Evolutionary conservation across 2,113 vertebrate genomes (phyloP), one percentile per base, ranked within the genome.

Genomic region (Cynopterus brachyotis): DNA sequence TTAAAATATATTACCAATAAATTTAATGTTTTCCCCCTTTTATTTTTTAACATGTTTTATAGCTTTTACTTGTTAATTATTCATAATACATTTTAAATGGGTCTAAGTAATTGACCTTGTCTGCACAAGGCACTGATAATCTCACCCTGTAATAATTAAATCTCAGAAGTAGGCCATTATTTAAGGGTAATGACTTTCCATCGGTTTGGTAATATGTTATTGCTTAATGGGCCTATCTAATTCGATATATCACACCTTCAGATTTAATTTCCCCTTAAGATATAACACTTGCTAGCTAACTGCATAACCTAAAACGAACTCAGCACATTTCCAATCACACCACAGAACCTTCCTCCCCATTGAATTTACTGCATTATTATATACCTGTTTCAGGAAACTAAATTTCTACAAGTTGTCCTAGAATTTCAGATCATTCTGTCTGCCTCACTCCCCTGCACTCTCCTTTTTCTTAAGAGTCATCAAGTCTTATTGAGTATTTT

Each of bases 41-140:
- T 98, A 98, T 97, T 96, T 96, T 95, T 96, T 96, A 98, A 96
- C 90, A 96, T 95, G 93, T 97, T 97, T 98, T 97, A 98, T 82
- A 98, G 84, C 95, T 98, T 98, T 98, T 97, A 42, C 70, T 57
- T 92, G 97, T 98, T 97, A 98, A 98, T 98, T 98, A 98, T 98
- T 98, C 97, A 98, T 98, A 98, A 98, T 95, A 96, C 94, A 98
- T 97, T 98, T 98, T 97, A 98, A 97, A 97, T 73, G 94, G 95
- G 81, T 92, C 95, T 98, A 98, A 98, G 97, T 98, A 98, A 98
- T 98, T 98, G 98, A 99, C 98, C 98, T 98, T 98, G 97, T 97
- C 98, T 97, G 90, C 82, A 97, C 84, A 96, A 98, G 96, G 91
- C 78, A 98, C 96, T 96, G 94, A 98, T 93, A 96, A 95, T 91